These are phyloP conservation scores for Tretioscincus oriximinensis DNA, from an alignment of 2,113 vertebrate species.

Conservation along the genomic window DNA sequence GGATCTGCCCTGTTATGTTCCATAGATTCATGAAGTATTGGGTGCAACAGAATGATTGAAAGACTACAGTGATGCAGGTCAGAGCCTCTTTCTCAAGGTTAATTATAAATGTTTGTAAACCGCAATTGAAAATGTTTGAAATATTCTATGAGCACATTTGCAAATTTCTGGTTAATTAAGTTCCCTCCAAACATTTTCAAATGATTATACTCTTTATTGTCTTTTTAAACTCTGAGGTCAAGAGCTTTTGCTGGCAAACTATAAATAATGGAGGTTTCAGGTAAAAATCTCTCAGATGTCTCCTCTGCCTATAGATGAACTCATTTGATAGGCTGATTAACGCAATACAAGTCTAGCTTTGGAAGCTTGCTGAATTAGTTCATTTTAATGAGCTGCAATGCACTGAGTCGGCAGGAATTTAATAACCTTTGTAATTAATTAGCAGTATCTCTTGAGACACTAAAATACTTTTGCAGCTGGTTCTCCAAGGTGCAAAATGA, in stretches of 20 bases:
- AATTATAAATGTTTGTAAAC: no score
- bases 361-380: conserved; percentile 32
- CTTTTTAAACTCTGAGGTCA: neutral
- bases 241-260: neutral
- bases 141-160: no score
- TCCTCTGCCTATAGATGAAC: rapidly evolving
- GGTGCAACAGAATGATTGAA: no score
- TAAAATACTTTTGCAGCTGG: neutral
- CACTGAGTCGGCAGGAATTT: conserved; percentile 12
- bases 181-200: neutral
- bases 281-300: neutral
- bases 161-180: no score
- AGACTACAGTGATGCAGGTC: no score
- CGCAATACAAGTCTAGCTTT: conserved; percentile 21
- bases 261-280: neutral
- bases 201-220: neutral
- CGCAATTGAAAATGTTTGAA: no score
- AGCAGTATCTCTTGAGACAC: neutral
- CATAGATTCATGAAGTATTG: no score
- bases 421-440: conserved; percentile 26
- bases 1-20: no score
- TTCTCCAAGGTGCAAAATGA: conserved; percentile 1
- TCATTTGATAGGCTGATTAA: conserved; percentile 2
- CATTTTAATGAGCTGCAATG: conserved; percentile 15
- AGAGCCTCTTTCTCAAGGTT: no score